Evolutionary conservation across 2,888 invertebrate species (phyloP).

Genomic region (Trichogramma evanescens): DNA sequence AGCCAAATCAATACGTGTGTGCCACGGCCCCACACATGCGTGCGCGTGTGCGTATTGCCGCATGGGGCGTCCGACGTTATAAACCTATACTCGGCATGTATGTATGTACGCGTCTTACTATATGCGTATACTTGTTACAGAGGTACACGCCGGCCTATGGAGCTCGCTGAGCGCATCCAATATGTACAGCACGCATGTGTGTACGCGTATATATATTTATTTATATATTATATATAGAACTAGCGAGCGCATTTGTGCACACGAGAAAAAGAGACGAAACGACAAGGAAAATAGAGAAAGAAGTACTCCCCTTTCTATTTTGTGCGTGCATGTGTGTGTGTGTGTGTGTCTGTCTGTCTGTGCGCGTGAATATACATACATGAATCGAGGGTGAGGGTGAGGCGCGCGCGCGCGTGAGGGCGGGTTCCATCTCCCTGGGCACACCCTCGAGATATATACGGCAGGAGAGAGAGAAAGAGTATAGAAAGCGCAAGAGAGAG

Average conservation of each 20-base stretch:
- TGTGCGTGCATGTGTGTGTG: too few species aligned
- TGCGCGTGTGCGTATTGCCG: slow-evolving; percentile 9
- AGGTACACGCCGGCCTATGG: too few species aligned
- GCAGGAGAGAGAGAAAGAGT: slow-evolving; percentile 17
- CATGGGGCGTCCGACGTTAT: slow-evolving; percentile 19
- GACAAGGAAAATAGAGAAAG: not conserved
- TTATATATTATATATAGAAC: too few species aligned
- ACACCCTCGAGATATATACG: slow-evolving; percentile 30
- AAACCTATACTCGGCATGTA: not conserved
- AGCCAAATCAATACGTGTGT: slow-evolving; percentile 22
- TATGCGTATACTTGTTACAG: too few species aligned
- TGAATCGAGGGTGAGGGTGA: slow-evolving; percentile 1
- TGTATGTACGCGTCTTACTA: too few species aligned
- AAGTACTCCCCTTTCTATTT: too few species aligned
- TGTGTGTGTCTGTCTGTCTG: too few species aligned
- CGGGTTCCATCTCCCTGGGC: slow-evolving; percentile 30
- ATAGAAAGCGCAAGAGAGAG: slow-evolving; percentile 2
- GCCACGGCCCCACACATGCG: slow-evolving; percentile 17
- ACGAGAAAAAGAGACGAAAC: too few species aligned
- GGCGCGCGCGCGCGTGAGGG: slow-evolving; percentile 24
- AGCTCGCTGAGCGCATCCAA: too few species aligned
- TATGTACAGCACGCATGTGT: too few species aligned
- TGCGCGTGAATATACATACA: slow-evolving; percentile 1
- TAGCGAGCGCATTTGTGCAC: too few species aligned
- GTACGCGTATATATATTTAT: too few species aligned